phyloP scores from a whole-genome alignment of 2,797 vertebrate genomes.

The Galagoides demidoff region DNA sequence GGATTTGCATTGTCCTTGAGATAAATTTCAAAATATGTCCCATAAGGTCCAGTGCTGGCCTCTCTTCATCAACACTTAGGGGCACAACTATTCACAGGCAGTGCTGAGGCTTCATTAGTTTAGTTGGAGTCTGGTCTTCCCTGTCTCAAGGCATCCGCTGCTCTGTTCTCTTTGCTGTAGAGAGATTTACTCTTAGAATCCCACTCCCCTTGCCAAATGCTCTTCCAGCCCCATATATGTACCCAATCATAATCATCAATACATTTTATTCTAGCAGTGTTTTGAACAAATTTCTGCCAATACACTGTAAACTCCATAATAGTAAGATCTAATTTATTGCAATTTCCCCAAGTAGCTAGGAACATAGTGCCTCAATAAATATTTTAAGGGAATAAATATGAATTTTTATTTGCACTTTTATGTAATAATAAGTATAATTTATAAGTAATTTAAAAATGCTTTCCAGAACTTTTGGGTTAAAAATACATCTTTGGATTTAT shows the following conservation, averaged over 20 bases:
- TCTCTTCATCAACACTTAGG: neutral
- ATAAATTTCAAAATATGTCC: neutral
- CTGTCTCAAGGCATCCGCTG: neutral
- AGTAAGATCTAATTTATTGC: neutral
- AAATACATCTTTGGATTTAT: neutral
- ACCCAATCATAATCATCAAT: neutral
- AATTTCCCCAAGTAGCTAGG: neutral
- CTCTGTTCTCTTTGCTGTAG: neutral
- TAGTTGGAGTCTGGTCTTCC: neutral
- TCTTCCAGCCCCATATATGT: neutral
- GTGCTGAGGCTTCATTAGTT: neutral
- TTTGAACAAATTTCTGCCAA: slow-evolving; percentile 4
- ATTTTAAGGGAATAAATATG: neutral
- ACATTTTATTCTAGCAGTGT: neutral
- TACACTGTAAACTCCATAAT: neutral
- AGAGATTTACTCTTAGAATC: neutral
- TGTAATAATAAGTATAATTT: neutral
- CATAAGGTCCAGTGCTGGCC: neutral
- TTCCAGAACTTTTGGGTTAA: neutral
- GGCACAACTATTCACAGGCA: too few relatives aligned
- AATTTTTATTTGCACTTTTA: neutral
- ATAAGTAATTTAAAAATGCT: slow-evolving; percentile 4
- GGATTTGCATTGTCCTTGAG: neutral
- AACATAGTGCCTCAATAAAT: neutral
- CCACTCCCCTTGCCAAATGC: neutral